A percentile compares a stretch with the other conserved stretches of the same genome.
phyloP scores from a whole-genome alignment of 2,888 invertebrate species.

The Diloba caeruleocephala region DNA sequence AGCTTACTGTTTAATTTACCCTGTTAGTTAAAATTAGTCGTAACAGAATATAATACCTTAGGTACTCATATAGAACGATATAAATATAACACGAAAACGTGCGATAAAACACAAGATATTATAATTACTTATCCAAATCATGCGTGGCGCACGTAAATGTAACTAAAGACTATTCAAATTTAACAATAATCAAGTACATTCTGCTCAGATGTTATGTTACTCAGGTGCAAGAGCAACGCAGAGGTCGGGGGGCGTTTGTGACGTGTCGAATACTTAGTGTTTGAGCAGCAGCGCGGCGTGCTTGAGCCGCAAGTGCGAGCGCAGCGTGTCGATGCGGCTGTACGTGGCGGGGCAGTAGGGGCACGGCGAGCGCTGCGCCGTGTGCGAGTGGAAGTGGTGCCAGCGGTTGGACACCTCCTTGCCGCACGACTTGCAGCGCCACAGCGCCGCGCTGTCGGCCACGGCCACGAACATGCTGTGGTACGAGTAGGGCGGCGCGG shows the following conservation, averaged over 20 bases:
- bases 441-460: constrained; percentile 92
- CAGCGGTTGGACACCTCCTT: constrained; percentile 96
- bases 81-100: constrained; percentile 76
- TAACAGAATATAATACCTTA: constrained; percentile 72
- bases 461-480: constrained; percentile 95
- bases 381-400: constrained; percentile 96
- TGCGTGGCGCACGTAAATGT: constrained; percentile 66
- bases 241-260: constrained; percentile 57
- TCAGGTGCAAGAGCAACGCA: constrained; percentile 36
- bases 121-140: constrained; percentile 64
- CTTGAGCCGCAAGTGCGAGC: constrained; percentile 94
- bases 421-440: constrained; percentile 95
- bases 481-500: constrained; percentile 90
- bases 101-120: constrained; percentile 60
- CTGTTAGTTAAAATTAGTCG: constrained; percentile 81
- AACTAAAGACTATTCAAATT: constrained; percentile 63
- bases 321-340: constrained; percentile 95
- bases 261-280: constrained; percentile 66
- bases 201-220: constrained; percentile 7
- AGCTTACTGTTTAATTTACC: constrained; percentile 75
- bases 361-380: constrained; percentile 93
- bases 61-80: constrained; percentile 76
- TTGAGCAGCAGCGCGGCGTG: constrained; percentile 89
- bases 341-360: constrained; percentile 96
- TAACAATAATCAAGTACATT: constrained; percentile 39